Percentiles rank a stretch among this genome's conserved stretches.
Conservation (phyloP, 2,888 invertebrate genomes). For the Eulithis testata region DNA sequence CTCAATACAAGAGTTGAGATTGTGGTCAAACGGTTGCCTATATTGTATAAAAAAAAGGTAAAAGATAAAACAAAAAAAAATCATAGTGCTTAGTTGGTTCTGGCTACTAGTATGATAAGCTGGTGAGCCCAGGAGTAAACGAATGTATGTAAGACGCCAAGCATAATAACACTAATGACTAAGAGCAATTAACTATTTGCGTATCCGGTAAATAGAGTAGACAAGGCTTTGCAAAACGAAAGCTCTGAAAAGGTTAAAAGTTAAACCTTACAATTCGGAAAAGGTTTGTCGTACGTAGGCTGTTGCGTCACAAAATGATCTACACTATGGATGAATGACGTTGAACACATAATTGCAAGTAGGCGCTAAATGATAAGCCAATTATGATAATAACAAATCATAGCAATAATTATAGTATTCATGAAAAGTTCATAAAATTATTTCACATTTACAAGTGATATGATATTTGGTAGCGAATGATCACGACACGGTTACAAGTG, state of each 20-base stretch:
- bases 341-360: constrained; percentile 35
- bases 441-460: constrained; percentile 30
- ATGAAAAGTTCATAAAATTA: constrained; percentile 29
- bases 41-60: no score
- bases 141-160: background rate
- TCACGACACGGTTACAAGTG: constrained; percentile 45
- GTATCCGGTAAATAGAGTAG: constrained; percentile 55
- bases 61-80: no score
- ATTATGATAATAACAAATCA: constrained; percentile 26
- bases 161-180: constrained; percentile 33
- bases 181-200: constrained; percentile 41
- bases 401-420: constrained; percentile 13
- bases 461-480: constrained; percentile 40
- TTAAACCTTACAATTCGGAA: constrained; percentile 42
- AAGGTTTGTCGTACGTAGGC: constrained; percentile 33
- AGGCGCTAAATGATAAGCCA: constrained; percentile 14
- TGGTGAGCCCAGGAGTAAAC: no score
- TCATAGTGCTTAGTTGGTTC: no score
- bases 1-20: no score
- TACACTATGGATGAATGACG: constrained; percentile 43
- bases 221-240: constrained; percentile 46
- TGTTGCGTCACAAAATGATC: constrained; percentile 45
- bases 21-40: no score
- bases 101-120: no score
- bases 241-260: constrained; percentile 44